These are phyloP conservation scores for Eupsilia transversa DNA, from an alignment of 2,888 invertebrate species.

Conservation along the genomic window DNA sequence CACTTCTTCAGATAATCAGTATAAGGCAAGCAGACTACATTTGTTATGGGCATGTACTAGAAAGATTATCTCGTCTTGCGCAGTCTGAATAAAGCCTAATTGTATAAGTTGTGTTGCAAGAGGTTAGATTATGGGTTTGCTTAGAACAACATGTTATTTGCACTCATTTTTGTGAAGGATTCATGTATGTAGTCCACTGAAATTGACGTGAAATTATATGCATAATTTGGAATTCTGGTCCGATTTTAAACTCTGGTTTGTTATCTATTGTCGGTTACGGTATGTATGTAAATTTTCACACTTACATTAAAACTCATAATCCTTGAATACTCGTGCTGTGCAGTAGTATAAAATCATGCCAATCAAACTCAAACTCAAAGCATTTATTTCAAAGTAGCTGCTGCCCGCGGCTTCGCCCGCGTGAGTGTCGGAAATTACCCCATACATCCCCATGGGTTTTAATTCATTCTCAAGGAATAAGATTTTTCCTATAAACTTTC, in stretches of 20 bases:
- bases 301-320: not conserved
- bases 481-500: too few species aligned
- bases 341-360: not conserved
- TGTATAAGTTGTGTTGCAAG: slow-evolving; percentile 45
- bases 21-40: slow-evolving; percentile 53
- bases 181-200: not conserved
- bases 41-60: slow-evolving; percentile 52
- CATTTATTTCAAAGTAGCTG: too few species aligned
- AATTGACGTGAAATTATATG: slow-evolving; percentile 5
- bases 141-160: slow-evolving; percentile 28
- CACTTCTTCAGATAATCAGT: slow-evolving; percentile 61
- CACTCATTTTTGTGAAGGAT: slow-evolving; percentile 14
- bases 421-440: too few species aligned
- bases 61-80: slow-evolving; percentile 54
- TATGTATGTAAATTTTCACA: not conserved
- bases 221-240: not conserved
- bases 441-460: too few species aligned
- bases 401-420: too few species aligned
- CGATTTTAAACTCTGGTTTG: not conserved
- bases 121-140: slow-evolving; percentile 28
- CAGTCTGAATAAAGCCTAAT: slow-evolving; percentile 50
- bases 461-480: too few species aligned
- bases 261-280: too few species aligned
- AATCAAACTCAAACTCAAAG: too few species aligned
- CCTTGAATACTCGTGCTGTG: not conserved